These are phyloP conservation scores for Noctuana brunneofusca DNA, from an alignment of 2,888 invertebrate genomes.

Conservation along the genomic window DNA sequence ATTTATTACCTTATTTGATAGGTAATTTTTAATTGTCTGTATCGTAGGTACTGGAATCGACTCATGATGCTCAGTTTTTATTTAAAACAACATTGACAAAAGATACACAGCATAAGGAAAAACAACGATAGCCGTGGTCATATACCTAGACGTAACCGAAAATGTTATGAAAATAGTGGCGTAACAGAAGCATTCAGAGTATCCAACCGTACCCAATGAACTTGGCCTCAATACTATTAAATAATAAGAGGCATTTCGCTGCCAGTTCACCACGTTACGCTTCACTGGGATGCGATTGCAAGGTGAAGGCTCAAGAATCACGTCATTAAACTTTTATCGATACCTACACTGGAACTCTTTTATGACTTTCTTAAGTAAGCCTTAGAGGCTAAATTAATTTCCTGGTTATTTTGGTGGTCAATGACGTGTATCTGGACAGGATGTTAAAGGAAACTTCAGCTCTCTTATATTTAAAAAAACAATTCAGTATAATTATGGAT, in stretches of 20 bases:
- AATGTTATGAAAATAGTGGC: slow-evolving; percentile 26
- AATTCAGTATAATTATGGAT: too few relatives aligned
- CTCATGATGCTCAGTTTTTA: too few relatives aligned
- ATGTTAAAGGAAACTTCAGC: too few relatives aligned
- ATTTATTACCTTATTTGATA: too few relatives aligned
- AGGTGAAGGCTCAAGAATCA: slow-evolving; percentile 49
- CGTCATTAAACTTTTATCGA: background rate
- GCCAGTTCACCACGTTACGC: slow-evolving; percentile 43
- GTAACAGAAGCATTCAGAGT: slow-evolving; percentile 37
- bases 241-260: slow-evolving; percentile 49
- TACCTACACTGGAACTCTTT: background rate
- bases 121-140: background rate
- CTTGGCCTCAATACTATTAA: slow-evolving; percentile 57
- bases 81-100: too few relatives aligned
- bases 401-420: too few relatives aligned
- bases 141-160: slow-evolving; percentile 2
- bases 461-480: too few relatives aligned
- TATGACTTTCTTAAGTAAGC: background rate
- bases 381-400: too few relatives aligned
- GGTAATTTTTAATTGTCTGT: too few relatives aligned
- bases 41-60: too few relatives aligned
- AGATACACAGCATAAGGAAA: too few relatives aligned
- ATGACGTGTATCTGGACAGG: too few relatives aligned
- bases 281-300: slow-evolving; percentile 46
- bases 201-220: slow-evolving; percentile 49